Evolutionary conservation across 2,797 vertebrate species (phyloP).

Genomic region (Eleutherodactylus coqui): DNA sequence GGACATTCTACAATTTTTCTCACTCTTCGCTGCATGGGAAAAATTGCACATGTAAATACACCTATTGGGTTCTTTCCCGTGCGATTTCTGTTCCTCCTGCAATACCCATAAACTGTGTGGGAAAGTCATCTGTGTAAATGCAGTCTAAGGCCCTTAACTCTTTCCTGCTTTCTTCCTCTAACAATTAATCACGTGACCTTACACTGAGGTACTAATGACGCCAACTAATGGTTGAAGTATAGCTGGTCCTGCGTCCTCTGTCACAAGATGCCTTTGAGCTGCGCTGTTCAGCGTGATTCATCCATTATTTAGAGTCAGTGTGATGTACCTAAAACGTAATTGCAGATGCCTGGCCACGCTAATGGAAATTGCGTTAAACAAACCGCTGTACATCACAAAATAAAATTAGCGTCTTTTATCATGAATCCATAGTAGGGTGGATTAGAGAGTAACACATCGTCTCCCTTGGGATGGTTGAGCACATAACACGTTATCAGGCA

Average conservation of each 20-base stretch:
- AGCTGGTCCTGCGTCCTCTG: background rate
- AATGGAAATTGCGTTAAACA: slow-evolving; percentile 48
- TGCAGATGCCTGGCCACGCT: background rate
- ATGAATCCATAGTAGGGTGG: background rate
- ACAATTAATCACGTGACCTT: slow-evolving; percentile 30
- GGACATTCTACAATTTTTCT: too few relatives aligned
- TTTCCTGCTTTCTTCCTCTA: background rate
- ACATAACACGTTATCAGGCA: background rate
- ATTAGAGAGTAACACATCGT: background rate
- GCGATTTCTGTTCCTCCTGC: too few relatives aligned
- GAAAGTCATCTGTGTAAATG: too few relatives aligned
- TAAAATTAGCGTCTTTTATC: slow-evolving; percentile 21
- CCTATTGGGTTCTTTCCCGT: too few relatives aligned
- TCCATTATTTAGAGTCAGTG: slow-evolving; percentile 48
- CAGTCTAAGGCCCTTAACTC: too few relatives aligned
- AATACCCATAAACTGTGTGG: too few relatives aligned
- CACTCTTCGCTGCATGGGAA: too few relatives aligned
- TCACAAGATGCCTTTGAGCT: slow-evolving; percentile 23
- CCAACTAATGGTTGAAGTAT: slow-evolving; percentile 24
- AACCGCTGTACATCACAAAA: slow-evolving; percentile 37
- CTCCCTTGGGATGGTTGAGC: slow-evolving; percentile 8
- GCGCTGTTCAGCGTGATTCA: background rate
- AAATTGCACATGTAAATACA: too few relatives aligned
- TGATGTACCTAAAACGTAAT: slow-evolving; percentile 45
- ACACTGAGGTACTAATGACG: slow-evolving; percentile 25